Evolutionary conservation across 2,888 invertebrate species (phyloP), one percentile per base, ranked within the genome.

Genomic region (Athripsodes cinereus): DNA sequence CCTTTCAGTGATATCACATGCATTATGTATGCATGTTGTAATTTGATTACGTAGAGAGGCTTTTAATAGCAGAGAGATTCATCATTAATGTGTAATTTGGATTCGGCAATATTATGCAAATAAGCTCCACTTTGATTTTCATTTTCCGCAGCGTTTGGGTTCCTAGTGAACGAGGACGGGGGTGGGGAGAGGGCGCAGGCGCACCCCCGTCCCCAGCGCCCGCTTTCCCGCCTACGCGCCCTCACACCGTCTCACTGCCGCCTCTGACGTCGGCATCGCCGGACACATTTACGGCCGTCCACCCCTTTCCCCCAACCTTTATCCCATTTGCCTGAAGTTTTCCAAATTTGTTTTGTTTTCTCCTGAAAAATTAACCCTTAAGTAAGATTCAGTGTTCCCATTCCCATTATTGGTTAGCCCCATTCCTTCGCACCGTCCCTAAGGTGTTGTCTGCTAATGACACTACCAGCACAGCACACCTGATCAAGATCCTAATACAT

Each of bases 261-360:
- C 64, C 61, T 58, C 59, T 55, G 59, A 60, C 62, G 62, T 62
- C 60, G 62, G 58, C 62, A 35, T 57, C 56, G 60, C 52, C 64
- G 55, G 67, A 65, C 58, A 40, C 40, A n/a, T 13, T 40, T 40
- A 40, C 40, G 40, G 13, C 40, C 40, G 40, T 40, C 34, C 68
- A 63, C 34, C 69, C 67, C 66, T 19, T 66, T 60, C 34, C 67
- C 66, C 31, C 51, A 48, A 56, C 57, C 62, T 58, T 46, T 55
- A 54, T 55, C 58, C 53, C 57, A 31, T 22, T 56, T 35, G 53
- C 59, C 55, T 57, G 57, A 49, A 40, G 51, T 60, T 66, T 66
- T 46, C 65, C 63, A 40, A 40, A 8, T 40, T 65, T 64, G 8
- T 47, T 50, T 64, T 57, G 57, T 63, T 59, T 50, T 62, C 64